Conservation (phyloP, 2,113 vertebrate species). For the Eolophus roseicapilla region DNA sequence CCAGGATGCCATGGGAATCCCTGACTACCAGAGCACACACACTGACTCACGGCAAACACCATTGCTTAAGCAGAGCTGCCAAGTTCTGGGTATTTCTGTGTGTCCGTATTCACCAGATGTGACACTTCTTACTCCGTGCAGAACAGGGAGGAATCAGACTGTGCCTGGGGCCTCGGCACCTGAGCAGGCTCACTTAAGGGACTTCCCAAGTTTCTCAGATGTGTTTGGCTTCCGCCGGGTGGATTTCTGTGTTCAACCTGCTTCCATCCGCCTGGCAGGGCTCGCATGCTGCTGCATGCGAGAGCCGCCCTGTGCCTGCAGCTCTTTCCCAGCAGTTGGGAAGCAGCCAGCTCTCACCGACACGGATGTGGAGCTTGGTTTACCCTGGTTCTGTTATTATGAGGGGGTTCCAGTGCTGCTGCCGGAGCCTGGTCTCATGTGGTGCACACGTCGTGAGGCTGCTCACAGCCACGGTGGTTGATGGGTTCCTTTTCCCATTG, state of each 20-base stretch:
- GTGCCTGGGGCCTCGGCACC: background rate
- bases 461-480: accelerated
- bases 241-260: background rate
- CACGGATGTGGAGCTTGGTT: accelerated
- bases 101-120: accelerated
- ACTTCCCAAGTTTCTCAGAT: background rate
- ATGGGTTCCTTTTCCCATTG: background rate
- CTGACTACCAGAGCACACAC: too few relatives aligned
- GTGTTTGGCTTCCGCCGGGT: background rate
- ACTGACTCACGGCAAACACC: background rate
- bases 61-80: background rate
- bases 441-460: accelerated
- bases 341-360: background rate
- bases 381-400: background rate
- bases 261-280: background rate
- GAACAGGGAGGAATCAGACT: background rate
- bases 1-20: too few relatives aligned
- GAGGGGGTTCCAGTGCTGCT: background rate
- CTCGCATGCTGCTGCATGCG: background rate
- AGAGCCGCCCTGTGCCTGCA: background rate
- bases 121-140: background rate
- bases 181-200: accelerated
- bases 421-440: accelerated
- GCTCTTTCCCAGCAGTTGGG: background rate
- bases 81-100: background rate